A percentile compares a stretch with the other conserved stretches of the same genome.
Conservation (phyloP, 2,113 vertebrate species). For the Caracal caracal region DNA sequence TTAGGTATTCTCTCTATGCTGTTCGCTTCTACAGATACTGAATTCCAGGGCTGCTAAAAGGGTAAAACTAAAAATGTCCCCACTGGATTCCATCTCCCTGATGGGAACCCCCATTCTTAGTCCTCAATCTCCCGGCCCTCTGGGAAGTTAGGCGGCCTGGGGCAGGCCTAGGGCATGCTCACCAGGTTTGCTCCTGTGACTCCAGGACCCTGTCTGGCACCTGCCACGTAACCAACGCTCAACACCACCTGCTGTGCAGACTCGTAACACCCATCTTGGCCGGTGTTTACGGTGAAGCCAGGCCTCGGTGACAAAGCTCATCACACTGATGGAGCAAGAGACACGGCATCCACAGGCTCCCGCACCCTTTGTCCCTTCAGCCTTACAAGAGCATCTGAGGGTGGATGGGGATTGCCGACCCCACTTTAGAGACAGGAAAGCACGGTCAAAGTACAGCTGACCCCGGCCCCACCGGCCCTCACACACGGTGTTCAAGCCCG, state of each 20-base stretch:
- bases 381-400: too few relatives aligned
- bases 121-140: background rate
- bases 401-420: accelerated
- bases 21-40: accelerated
- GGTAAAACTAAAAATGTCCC: background rate
- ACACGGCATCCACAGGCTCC: background rate
- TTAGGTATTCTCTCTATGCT: accelerated
- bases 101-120: too few relatives aligned
- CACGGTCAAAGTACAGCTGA: too few relatives aligned
- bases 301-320: accelerated
- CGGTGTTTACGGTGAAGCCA: accelerated
- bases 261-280: too few relatives aligned
- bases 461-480: background rate
- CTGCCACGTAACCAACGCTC: accelerated
- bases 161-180: accelerated
- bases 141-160: accelerated
- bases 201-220: accelerated
- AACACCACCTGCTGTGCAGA: background rate
- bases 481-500: accelerated
- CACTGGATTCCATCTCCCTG: accelerated
- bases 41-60: background rate
- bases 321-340: accelerated
- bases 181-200: accelerated
- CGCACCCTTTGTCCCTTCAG: accelerated
- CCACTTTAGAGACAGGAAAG: accelerated